Evolutionary conservation across 2,888 invertebrate genomes (phyloP), one percentile per base, ranked within the genome.

Genomic region (Caenorhabditis sp.): DNA sequence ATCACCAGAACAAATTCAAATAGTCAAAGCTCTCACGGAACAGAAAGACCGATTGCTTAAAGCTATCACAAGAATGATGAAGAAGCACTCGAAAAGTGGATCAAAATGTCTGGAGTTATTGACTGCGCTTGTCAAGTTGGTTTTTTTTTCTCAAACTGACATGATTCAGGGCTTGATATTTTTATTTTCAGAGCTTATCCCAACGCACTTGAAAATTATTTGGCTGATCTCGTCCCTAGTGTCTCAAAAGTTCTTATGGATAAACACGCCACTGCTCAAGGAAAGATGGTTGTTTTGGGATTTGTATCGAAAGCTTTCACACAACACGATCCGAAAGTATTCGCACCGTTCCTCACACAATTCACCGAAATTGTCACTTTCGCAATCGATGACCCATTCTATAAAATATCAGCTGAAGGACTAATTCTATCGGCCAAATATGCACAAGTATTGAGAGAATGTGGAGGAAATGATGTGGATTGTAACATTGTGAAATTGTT

Each of bases 341-440:
- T 96, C 89, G 93, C 94, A 83, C 91, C 92, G 4, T 93, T 82
- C 43, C 66, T 85, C 23, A 63, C 31, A 0, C 64, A 66, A 1
- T 52, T 87, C 17, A 77, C 88, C 31, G 84, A 89, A 87, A 93
- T 95, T 4, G 93, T 97, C 59, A 92, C 95, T 59, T 91, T 92
- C 70, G 93, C 95, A 49, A 95, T 97, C 26, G 93, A 93, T 63
- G 99, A 99, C 91, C 93, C 93, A 56, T 99, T 99, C 90, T 99
- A 99, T 90, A 99, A 99, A 90, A 83, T 82, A 3, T 72, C 74
- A 4, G 71, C 78, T 0, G 80, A 82, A 54, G 80, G 78, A 10
- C 57, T 83, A 8, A 57, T 58, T 1, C 54, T 74, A 4, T 27
- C 69, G 17, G 36, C 59, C 1, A 66, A 70, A 20, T 75, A 73